Evolutionary conservation across 2,113 vertebrate species (phyloP).

Genomic region (Monopterus albus): DNA sequence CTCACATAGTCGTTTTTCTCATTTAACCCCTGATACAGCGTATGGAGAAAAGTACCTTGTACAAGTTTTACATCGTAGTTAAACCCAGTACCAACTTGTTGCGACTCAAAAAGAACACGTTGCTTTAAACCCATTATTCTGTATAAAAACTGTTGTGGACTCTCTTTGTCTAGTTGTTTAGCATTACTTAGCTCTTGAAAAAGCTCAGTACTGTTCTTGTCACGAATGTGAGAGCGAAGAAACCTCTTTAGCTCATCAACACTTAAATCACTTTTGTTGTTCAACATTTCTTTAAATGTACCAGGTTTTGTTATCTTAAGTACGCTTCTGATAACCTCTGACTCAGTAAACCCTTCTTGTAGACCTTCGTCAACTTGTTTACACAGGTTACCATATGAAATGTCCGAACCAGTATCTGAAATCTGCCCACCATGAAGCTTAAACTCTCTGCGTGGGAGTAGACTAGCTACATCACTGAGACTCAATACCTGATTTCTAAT

Average conservation of each 20-base stretch:
- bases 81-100: background rate
- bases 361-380: slow-evolving; percentile 7
- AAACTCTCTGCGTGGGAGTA: slow-evolving; percentile 19
- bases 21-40: slow-evolving; percentile 6
- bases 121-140: slow-evolving; percentile 6
- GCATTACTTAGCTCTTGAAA: slow-evolving; percentile 17
- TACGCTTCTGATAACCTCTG: slow-evolving; percentile 10
- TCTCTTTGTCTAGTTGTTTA: slow-evolving; percentile 3
- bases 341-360: background rate
- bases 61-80: slow-evolving; percentile 5
- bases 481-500: slow-evolving; percentile 6
- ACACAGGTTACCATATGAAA: slow-evolving; percentile 3
- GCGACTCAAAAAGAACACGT: slow-evolving; percentile 3
- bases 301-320: slow-evolving; percentile 5
- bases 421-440: slow-evolving; percentile 16
- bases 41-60: slow-evolving; percentile 12
- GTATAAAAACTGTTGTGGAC: slow-evolving; percentile 27
- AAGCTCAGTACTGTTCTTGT: slow-evolving; percentile 19
- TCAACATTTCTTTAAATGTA: slow-evolving; percentile 19
- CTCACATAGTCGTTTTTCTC: slow-evolving; percentile 9
- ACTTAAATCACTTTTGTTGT: background rate
- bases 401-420: slow-evolving; percentile 1
- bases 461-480: slow-evolving; percentile 6
- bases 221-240: background rate
- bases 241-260: slow-evolving; percentile 1